Percentiles rank a stretch among this genome's conserved stretches.
Evolutionary conservation across 2,113 vertebrate species (phyloP).

Genomic region (Malurus alboscapulatus): DNA sequence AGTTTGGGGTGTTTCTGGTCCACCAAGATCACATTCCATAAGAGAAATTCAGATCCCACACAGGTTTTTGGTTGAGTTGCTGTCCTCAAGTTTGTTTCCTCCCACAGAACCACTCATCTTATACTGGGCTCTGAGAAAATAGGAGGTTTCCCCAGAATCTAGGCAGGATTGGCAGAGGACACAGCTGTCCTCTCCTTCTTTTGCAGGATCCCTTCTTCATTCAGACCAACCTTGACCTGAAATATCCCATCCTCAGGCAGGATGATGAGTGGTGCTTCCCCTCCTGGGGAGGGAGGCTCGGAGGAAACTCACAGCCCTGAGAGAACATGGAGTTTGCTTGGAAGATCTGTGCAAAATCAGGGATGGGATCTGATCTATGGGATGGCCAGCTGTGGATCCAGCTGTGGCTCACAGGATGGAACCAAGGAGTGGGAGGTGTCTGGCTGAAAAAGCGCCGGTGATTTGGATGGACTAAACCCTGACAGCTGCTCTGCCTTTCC

Average conservation of each 20-base stretch:
- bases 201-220: background rate
- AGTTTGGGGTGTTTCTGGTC: background rate
- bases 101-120: background rate
- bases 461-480: background rate
- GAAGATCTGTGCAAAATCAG: background rate
- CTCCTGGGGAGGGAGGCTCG: background rate
- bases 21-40: rapidly evolving
- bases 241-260: rapidly evolving
- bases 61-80: background rate
- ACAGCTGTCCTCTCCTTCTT: rapidly evolving
- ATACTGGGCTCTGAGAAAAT: background rate
- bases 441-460: background rate
- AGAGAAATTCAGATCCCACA: background rate
- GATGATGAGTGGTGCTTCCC: rapidly evolving
- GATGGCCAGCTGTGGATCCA: background rate
- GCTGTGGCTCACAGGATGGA: background rate
- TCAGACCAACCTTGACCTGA: background rate
- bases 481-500: background rate
- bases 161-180: background rate
- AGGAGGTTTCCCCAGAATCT: background rate
- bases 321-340: background rate
- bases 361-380: background rate
- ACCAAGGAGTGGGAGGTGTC: rapidly evolving
- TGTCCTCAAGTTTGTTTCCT: background rate
- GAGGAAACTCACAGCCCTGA: background rate